A percentile compares a stretch with the other conserved stretches of the same genome.
Conservation (phyloP, 2,888 invertebrate genomes). For the Agrypnus murinus region DNA sequence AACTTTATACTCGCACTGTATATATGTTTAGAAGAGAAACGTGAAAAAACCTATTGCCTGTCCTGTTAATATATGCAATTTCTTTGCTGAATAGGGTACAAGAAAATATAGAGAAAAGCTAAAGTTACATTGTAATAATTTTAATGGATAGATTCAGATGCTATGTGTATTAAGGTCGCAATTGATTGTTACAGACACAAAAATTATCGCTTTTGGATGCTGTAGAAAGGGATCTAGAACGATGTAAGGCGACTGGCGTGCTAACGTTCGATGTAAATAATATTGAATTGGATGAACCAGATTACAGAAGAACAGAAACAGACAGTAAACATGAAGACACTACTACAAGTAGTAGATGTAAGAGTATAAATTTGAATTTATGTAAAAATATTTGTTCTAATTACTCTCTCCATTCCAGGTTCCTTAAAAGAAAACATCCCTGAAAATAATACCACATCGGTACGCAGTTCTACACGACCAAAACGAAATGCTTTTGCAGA, state of each 20-base stretch:
- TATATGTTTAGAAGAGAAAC: no score
- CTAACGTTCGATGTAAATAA: not conserved
- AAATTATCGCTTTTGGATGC: not conserved
- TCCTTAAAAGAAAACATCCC: slow-evolving; percentile 1
- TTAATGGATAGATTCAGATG: no score
- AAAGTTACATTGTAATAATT: no score
- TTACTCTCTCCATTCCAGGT: slow-evolving; percentile 2
- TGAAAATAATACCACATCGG: not conserved
- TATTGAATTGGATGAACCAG: not conserved
- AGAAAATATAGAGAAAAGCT: no score
- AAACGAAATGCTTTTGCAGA: not conserved
- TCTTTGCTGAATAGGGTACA: no score
- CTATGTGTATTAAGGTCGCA: no score
- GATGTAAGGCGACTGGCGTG: not conserved
- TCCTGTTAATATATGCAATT: no score
- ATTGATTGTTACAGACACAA: not conserved
- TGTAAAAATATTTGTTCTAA: not conserved
- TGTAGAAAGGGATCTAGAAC: not conserved
- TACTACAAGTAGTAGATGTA: not conserved
- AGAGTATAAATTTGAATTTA: not conserved
- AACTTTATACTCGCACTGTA: no score
- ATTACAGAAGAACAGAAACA: not conserved
- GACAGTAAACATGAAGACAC: not conserved
- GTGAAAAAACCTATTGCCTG: no score
- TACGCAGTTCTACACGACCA: not conserved